These are phyloP conservation scores for Clarias macrocephalus DNA, from an alignment of 2,113 vertebrate genomes.

Conservation along the genomic window DNA sequence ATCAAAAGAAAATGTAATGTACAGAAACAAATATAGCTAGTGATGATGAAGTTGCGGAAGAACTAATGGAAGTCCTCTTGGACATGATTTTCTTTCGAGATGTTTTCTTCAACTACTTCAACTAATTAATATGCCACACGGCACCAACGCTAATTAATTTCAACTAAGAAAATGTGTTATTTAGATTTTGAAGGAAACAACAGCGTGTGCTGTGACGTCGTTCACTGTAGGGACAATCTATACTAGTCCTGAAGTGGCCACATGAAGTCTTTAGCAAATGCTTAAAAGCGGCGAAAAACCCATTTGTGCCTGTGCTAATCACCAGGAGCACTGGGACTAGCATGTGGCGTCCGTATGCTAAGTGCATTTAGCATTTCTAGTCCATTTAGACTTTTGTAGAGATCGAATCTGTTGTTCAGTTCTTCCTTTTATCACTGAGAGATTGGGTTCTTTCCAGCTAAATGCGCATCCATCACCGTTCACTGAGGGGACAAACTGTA, in stretches of 20 bases:
- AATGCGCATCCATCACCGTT: constrained; percentile 33
- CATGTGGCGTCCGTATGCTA: neutral
- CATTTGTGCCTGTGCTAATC: neutral
- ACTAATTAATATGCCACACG: neutral
- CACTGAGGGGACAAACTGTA: neutral
- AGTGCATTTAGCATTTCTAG: neutral
- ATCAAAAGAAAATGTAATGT: too few species aligned
- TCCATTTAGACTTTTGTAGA: neutral
- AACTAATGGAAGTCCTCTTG: neutral
- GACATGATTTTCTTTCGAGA: neutral
- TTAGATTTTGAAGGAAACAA: neutral
- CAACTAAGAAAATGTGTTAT: neutral
- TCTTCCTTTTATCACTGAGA: neutral
- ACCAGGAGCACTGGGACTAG: neutral
- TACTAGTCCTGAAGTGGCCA: neutral
- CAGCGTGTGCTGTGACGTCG: neutral
- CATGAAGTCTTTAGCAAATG: neutral
- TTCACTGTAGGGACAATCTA: neutral
- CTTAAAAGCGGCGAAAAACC: neutral
- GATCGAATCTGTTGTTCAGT: neutral
- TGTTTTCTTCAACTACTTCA: neutral
- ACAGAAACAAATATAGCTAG: neutral
- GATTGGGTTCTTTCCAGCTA: neutral
- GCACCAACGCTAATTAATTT: neutral
- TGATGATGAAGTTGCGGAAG: neutral